Base-by-base conservation (phyloP, 1,140 invertebrate species). In the Colletes gigas region DNA sequence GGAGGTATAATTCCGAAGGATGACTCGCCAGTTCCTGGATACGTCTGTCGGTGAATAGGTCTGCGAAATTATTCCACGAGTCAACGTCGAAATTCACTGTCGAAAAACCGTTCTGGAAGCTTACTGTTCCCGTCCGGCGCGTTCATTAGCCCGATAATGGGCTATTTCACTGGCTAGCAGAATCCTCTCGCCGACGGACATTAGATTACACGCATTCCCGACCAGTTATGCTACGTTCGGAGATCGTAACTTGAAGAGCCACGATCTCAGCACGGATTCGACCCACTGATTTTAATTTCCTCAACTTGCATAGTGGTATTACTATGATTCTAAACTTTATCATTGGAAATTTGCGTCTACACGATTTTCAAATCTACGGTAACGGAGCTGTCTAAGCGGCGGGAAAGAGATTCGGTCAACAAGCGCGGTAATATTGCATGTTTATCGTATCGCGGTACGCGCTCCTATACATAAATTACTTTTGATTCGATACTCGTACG, bases 81-180 rank as follows among this genome's bases (percentile, higher is more conserved):
- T 17, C 59, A 39, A 60, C 60, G 63, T 70, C 75, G 70, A 8
- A 52, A 47, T 50, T 65, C 62, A 47, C 41, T 50, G 50, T 19
- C 39, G 71, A 80, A 57, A 54, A 44, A 74, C 19, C 44, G 21
- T 44, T 47, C n/a, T 9, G 21, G 44, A 54, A 15, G 44, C 30
- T n/a, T 70, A 12, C 57, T 44, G 50, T 60, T 67, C 67, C 83
- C 39, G 19, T n/a, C 39, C 19, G 67, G n/a, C 14, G 30, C 57
- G 52, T 60, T 62, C 79, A 85, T 85, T 85, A 85, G 72, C 47
- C 15, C 71, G 57, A 71, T 80, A 84, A 85, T 85, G 79, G 77
- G 52, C 66, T 66, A 73, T 69, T 84, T 65, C 47, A 73, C 0
- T 57, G 19, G 54, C 52, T 15, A 54, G 59, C 39, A n/a, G 17